These are phyloP conservation scores for Epinotia demarniana DNA, from an alignment of 2,888 invertebrate species.

Conservation along the genomic window DNA sequence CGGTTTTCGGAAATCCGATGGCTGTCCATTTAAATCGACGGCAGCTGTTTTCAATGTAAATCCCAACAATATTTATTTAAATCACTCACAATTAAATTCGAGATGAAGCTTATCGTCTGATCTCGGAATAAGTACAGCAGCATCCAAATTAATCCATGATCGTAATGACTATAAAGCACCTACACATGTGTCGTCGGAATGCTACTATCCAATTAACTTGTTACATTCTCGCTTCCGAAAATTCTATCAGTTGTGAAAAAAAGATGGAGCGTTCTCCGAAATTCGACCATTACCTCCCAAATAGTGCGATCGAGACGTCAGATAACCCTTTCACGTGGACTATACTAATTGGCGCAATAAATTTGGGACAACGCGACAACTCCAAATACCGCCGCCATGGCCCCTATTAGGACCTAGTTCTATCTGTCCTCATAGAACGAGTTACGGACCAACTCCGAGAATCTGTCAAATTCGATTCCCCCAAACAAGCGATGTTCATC, in stretches of 20 bases:
- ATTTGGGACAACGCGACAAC: conserved; percentile 75
- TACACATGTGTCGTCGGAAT: conserved; percentile 70
- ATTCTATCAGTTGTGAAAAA: conserved; percentile 67
- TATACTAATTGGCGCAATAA: conserved; percentile 83
- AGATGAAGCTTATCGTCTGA: conserved; percentile 29
- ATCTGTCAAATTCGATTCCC: conserved; percentile 63
- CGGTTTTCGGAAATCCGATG: conserved; percentile 55
- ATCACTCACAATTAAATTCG: conserved; percentile 28
- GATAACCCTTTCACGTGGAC: conserved; percentile 80
- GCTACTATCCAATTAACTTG: conserved; percentile 82
- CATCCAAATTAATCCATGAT: conserved; percentile 73
- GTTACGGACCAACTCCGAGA: conserved; percentile 59
- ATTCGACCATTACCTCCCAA: conserved; percentile 82
- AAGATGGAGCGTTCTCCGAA: conserved; percentile 75
- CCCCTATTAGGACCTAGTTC: conserved; percentile 66
- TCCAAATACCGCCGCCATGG: conserved; percentile 64
- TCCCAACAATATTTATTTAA: conserved; percentile 36
- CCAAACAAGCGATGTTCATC: conserved; percentile 64
- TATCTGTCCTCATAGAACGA: conserved; percentile 61
- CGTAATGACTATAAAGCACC: conserved; percentile 66
- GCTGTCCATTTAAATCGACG: conserved; percentile 45
- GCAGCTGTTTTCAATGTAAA: conserved; percentile 44
- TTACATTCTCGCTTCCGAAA: conserved; percentile 83
- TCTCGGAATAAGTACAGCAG: conserved; percentile 61
- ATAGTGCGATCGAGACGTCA: conserved; percentile 73